Evolutionary conservation across 2,888 invertebrate genomes (phyloP).

Genomic region (Drosophila putrida): DNA sequence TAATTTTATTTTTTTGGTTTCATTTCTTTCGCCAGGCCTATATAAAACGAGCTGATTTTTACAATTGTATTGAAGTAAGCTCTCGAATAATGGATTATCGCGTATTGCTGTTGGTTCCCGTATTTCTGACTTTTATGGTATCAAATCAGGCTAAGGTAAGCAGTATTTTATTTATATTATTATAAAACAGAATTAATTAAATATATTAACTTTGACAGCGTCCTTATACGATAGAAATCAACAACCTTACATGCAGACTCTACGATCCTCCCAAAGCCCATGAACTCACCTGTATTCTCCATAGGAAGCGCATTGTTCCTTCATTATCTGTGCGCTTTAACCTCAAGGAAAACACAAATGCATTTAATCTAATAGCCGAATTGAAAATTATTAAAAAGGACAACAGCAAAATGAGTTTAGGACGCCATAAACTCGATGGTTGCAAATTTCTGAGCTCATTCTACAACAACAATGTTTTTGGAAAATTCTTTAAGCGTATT

Average conservation of each 20-base stretch:
- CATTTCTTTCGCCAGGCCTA: neutral
- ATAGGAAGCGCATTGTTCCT: constrained; percentile 7
- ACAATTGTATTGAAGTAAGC: neutral
- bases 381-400: constrained; percentile 43
- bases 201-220: neutral
- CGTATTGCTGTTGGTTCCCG: neutral
- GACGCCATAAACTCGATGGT: constrained; percentile 44
- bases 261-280: neutral
- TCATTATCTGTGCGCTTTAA: neutral
- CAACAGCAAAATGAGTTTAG: constrained; percentile 47
- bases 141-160: constrained; percentile 18
- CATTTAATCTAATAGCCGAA: neutral
- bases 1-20: neutral
- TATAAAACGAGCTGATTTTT: neutral
- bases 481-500: constrained; percentile 39
- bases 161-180: neutral
- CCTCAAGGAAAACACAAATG: neutral
- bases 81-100: neutral
- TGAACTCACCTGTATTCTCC: constrained; percentile 5
- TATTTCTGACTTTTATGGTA: neutral
- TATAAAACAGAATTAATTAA: too few relatives aligned
- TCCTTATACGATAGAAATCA: constrained; percentile 5
- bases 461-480: constrained; percentile 24
- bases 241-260: constrained; percentile 23
- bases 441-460: constrained; percentile 50